phyloP scores from a whole-genome alignment of 2,888 invertebrate genomes.

The Erpobdella octoculata region DNA sequence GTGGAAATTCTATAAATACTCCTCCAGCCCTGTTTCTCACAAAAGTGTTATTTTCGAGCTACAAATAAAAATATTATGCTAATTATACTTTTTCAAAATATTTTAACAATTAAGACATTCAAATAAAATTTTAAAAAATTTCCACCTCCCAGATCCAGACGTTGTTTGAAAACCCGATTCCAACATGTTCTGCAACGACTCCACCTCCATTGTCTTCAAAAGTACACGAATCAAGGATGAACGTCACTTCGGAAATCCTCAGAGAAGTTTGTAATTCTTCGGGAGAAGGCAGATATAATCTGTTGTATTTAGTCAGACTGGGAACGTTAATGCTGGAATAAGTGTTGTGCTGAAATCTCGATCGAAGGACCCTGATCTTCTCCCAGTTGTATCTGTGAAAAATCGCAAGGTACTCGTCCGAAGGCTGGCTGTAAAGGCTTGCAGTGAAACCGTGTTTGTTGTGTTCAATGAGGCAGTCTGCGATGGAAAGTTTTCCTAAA shows the following conservation, averaged over 20 bases:
- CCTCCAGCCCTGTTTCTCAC: constrained; percentile 79
- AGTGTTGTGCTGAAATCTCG: not conserved
- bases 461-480: constrained; percentile 32
- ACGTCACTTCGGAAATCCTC: constrained; percentile 79
- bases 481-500: constrained; percentile 33
- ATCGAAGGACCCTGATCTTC: not conserved
- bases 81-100: not conserved
- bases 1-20: constrained; percentile 77
- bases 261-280: constrained; percentile 43
- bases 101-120: not conserved
- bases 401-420: constrained; percentile 47
- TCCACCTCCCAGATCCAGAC: constrained; percentile 84
- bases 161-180: constrained; percentile 89
- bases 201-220: constrained; percentile 69
- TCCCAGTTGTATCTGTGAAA: constrained; percentile 40
- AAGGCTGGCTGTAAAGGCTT: constrained; percentile 51
- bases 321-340: constrained; percentile 38
- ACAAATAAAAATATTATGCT: not conserved
- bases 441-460: constrained; percentile 47
- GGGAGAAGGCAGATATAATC: constrained; percentile 47
- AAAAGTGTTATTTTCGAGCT: constrained; percentile 66
- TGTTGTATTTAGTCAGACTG: constrained; percentile 50
- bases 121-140: not conserved
- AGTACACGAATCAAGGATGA: constrained; percentile 69
- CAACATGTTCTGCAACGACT: constrained; percentile 77